Base-by-base conservation (phyloP, 2,888 invertebrate species). In the Ommatoiulus sabulosus region DNA sequence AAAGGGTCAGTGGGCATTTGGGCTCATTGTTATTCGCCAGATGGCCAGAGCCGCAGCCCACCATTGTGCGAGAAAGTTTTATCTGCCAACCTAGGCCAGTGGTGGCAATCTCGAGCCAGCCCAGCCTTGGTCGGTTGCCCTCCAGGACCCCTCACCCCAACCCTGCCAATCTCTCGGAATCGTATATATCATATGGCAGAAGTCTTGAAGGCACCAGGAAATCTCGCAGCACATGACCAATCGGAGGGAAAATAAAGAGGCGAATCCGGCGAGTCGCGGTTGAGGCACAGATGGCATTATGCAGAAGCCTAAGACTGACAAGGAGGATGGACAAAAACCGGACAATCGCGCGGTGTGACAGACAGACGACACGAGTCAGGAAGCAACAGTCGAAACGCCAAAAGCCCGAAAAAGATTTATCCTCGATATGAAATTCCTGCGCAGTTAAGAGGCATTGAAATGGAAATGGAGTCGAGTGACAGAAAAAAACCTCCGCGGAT, bases 11-110 rank as follows among this genome's bases (percentile, higher is more conserved):
- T 72, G 24, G 72, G 72, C 72, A 72, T 72, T 72, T 72, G 5
- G 72, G 10, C 72, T 72, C 72, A 72, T 72, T 72, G 24, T 72
- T 72, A 72, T 72, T 72, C 72, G 72, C 72, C 72, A 72, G 72
- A 72, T 72, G 72, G 72, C 72, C 52, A 52, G 35, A 35, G 35
- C 35, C 35, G 35, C 35, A 35, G 35, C 35, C 35, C 12, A 12
- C 46, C 46, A 63, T 63, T 63, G 63, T 63, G 72, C n/a, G 72
- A 10, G 24, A 10, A 10, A 72, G 24, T 72, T 72, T 52, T 72
- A 72, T 72, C 72, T 20, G 24, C 8, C 72, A 72, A 0, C 72
- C 24, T 72, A 24, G 72, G 72, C n/a, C 24, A 52, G 52, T 52
- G 17, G 12, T 4, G 52, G 17, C 52, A 52, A 52, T 52, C 52